Base-by-base conservation (phyloP, 1,140 invertebrate species). In the Diorhabda carinulata region DNA sequence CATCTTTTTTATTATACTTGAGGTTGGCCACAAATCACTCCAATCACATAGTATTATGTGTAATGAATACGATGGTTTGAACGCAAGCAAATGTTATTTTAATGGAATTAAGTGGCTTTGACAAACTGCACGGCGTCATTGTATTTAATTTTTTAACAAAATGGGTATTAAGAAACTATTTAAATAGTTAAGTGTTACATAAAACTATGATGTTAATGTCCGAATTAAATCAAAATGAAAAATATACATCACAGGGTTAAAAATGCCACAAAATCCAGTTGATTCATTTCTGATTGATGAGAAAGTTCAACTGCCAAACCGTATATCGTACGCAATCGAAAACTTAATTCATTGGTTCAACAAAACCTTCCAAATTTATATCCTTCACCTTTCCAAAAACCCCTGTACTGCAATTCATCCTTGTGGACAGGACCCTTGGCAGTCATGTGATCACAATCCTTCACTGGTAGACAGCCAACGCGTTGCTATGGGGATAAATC, bases 401-500 rank as follows among this genome's bases (percentile, higher is more conserved):
- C 47, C 47, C 47, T n/a, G 47, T 52, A 6, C 47, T 52, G 63
- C 45, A 64, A 64, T 47, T 63, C 69, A 42, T 66, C 69, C 58
- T 58, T 45, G 43, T 52, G 63, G 9, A 60, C 72, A 60, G 71
- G 72, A 73, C 73, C 76, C 73, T 70, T 61, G 76, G 66, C 64
- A 69, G 72, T 68, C 76, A 78, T 75, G 74, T 77, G 77, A 79
- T 77, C 77, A 69, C 78, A 77, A 80, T 80, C 73, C 78, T 75
- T 80, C 79, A 80, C 72, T 44, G 62, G 41, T 71, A 74, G 78
- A 79, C 78, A 76, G 73, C 69, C 70, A 75, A 75, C 74, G 72
- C 78, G 78, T 80, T 80, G 78, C 79, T 72, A 79, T 78, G 78
- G 76, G 68, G 74, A 80, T 80, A 80, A 80, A 80, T 80, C 78